These are phyloP conservation scores for Adoxophyes honmai DNA, from an alignment of 1,140 invertebrate genomes.

Conservation along the genomic window DNA sequence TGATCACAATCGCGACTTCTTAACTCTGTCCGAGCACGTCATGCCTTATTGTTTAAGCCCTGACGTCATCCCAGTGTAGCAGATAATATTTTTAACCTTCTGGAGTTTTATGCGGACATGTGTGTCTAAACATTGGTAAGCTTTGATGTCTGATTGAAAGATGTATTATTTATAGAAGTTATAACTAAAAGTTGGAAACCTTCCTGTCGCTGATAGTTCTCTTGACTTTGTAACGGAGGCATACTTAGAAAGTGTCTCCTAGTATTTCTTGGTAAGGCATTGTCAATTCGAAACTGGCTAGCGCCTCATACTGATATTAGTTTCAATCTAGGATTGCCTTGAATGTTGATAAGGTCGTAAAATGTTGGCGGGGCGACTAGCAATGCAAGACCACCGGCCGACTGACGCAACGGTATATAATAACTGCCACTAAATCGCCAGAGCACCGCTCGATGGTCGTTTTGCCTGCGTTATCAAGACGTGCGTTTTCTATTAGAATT, in stretches of 20 bases:
- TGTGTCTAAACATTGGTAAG: neutral
- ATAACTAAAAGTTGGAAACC: too few relatives aligned
- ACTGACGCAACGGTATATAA: conserved; percentile 4
- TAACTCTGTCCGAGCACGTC: neutral
- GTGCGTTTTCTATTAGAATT: too few relatives aligned
- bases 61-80: neutral
- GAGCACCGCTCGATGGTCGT: neutral
- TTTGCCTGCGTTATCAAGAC: too few relatives aligned
- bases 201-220: too few relatives aligned
- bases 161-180: too few relatives aligned
- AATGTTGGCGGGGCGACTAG: neutral
- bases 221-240: too few relatives aligned
- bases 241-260: too few relatives aligned
- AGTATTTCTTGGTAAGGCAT: too few relatives aligned
- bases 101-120: too few relatives aligned
- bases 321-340: conserved; percentile 5
- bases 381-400: neutral
- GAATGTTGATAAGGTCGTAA: conserved; percentile 9
- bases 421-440: neutral
- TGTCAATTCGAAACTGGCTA: neutral
- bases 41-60: neutral
- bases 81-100: too few relatives aligned
- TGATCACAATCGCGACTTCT: neutral
- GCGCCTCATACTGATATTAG: neutral
- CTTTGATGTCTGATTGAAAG: too few relatives aligned